phyloP scores from a whole-genome alignment of 2,113 vertebrate species.

The Athene noctua region DNA sequence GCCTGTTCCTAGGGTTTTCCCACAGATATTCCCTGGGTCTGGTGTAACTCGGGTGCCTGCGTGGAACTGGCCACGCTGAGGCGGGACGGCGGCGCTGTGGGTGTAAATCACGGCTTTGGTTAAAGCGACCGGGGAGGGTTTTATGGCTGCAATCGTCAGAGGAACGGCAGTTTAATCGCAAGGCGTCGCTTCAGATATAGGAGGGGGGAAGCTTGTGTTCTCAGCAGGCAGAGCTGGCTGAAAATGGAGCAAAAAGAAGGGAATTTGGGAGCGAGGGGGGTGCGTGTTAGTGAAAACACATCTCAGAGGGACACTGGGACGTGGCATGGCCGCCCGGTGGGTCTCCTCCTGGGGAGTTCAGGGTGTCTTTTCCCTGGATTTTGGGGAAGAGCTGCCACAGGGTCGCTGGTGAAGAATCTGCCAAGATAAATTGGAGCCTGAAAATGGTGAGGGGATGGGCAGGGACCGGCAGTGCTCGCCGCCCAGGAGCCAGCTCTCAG shows the following conservation, averaged over 20 bases:
- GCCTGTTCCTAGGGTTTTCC: neutral
- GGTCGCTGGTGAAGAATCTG: neutral
- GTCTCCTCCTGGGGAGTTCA: neutral
- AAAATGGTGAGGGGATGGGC: neutral
- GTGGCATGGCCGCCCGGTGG: accelerated
- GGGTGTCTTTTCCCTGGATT: neutral
- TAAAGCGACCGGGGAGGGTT: neutral
- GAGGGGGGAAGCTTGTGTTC: too few species aligned
- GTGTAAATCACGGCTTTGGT: neutral
- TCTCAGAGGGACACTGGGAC: neutral
- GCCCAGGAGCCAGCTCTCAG: neutral
- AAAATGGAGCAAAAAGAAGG: neutral
- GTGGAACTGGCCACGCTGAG: accelerated
- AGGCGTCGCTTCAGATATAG: neutral
- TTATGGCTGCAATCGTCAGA: accelerated
- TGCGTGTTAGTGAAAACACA: neutral
- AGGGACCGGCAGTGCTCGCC: neutral
- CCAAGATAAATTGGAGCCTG: neutral
- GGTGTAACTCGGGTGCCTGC: neutral
- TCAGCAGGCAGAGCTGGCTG: neutral
- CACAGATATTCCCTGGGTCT: neutral
- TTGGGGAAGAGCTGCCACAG: neutral
- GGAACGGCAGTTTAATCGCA: too few species aligned
- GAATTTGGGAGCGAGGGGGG: neutral
- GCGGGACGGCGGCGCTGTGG: neutral